Conservation (phyloP, 2,113 vertebrate genomes). For the Hoplias malabaricus region DNA sequence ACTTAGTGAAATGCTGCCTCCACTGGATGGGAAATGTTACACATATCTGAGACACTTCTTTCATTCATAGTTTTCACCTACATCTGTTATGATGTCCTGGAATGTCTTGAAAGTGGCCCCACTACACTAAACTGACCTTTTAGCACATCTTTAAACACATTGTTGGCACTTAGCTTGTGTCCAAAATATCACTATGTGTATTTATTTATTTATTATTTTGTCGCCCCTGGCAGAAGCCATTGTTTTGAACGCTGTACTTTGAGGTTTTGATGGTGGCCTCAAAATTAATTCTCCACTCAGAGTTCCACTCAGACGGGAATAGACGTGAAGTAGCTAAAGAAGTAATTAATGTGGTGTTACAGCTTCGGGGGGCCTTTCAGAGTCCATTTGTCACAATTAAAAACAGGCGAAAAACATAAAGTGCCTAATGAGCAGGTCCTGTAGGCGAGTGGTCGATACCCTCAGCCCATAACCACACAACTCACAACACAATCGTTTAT, state of each 20-base stretch:
- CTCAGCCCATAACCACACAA: neutral
- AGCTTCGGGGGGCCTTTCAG: neutral
- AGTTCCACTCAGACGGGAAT: neutral
- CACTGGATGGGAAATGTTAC: too few species aligned
- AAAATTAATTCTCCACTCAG: neutral
- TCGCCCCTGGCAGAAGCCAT: too few species aligned
- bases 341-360: slow-evolving; percentile 4
- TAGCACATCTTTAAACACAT: too few species aligned
- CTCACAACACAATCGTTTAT: slow-evolving; percentile 28
- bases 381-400: slow-evolving; percentile 10
- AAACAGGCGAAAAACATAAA: slow-evolving; percentile 2
- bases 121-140: too few species aligned
- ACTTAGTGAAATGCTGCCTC: too few species aligned
- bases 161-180: too few species aligned
- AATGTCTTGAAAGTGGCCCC: too few species aligned
- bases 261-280: neutral
- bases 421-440: neutral
- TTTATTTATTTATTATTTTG: too few species aligned
- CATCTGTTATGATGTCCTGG: too few species aligned
- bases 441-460: neutral
- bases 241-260: neutral
- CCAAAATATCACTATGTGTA: too few species aligned
- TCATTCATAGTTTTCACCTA: too few species aligned
- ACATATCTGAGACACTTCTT: too few species aligned
- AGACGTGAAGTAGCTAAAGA: neutral